Percentiles rank a stretch among this genome's conserved stretches.
Evolutionary conservation across 2,113 vertebrate species (phyloP).

Genomic region (Macquaria ambigua): DNA sequence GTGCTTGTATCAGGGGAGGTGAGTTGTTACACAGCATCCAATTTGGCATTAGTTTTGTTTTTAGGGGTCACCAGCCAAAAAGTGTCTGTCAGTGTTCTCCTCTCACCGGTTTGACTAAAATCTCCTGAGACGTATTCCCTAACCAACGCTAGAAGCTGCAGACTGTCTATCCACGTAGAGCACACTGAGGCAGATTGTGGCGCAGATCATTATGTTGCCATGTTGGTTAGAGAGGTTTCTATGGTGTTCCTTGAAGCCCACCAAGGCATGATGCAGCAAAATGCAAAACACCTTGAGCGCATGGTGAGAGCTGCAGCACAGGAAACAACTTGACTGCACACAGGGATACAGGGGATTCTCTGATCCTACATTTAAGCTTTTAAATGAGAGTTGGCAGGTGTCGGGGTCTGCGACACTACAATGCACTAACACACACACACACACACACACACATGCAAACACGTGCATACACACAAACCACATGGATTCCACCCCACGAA

Average conservation of each 20-base stretch:
- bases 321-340: conserved; percentile 32
- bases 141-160: conserved; percentile 4
- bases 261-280: conserved; percentile 61
- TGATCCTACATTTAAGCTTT: conserved; percentile 43
- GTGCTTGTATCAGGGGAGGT: conserved; percentile 18
- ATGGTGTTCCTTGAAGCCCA: conserved; percentile 31
- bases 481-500: conserved; percentile 23
- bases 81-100: not conserved
- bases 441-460: not conserved
- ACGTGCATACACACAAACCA: not conserved
- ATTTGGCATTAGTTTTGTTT: conserved; percentile 50
- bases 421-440: conserved; percentile 3
- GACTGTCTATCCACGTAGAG: not conserved
- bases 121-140: conserved; percentile 19
- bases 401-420: conserved; percentile 2
- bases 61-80: conserved; percentile 47
- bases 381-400: conserved; percentile 51
- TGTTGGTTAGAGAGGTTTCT: conserved; percentile 40
- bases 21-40: conserved; percentile 35
- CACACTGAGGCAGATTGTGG: conserved; percentile 19
- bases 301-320: conserved; percentile 31
- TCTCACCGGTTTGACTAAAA: conserved; percentile 12
- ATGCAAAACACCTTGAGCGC: conserved; percentile 41
- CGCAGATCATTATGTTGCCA: conserved; percentile 48
- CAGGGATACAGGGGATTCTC: conserved; percentile 25